Evolutionary conservation across 2,797 vertebrate species (phyloP), one percentile per base, ranked within the genome.

Genomic region (Rhabdophis nuchalis): DNA sequence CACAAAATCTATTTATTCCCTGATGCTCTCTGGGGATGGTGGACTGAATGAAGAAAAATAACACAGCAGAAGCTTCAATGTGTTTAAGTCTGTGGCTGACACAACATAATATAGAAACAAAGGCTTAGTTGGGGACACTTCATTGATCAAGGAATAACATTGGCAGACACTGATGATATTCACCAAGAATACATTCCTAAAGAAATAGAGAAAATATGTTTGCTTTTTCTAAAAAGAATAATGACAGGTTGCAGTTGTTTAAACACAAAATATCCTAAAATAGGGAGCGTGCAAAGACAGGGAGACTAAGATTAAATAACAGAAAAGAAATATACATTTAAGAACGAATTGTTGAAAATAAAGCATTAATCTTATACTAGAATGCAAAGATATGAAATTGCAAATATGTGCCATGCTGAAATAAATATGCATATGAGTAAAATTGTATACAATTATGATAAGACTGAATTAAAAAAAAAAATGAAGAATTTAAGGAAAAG

Each of bases 41-140:
- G 82, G 58, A 93, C 29, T 93, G 94, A 96, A 95, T 92, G 91
- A 96, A 95, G 93, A 94, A 95, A 94, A 96, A 92, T 36, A 5
- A 12, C 87, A 56, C 25, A 95, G 86, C 88, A 93, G 92, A 93
- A 94, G 32, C 36, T 94, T 95, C 92, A 87, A 25, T 57, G 29
- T 93, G 18, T 94, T 94, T 90, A 93, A 95, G 53, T 72, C 89
- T 93, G 58, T 93, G 91, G 50, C n/a, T 95, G 90, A 92, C 41
- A 85, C 1, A 87, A 50, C 89, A 25, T 95, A 92, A 93, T 92
- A 91, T 41, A 93, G 91, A 94, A 95, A 88, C 61, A 94, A 56
- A 92, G 87, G 68, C 20, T 88, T 77, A 54, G 88, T 25, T 94
- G 11, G 23, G 68, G n/a, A 91, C 86, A 58, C 91, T 85, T 94